A percentile compares a stretch with the other conserved stretches of the same genome.
These are phyloP conservation scores for Rhinopomastus cyanomelas DNA, from an alignment of 2,113 vertebrate genomes.

Conservation along the genomic window DNA sequence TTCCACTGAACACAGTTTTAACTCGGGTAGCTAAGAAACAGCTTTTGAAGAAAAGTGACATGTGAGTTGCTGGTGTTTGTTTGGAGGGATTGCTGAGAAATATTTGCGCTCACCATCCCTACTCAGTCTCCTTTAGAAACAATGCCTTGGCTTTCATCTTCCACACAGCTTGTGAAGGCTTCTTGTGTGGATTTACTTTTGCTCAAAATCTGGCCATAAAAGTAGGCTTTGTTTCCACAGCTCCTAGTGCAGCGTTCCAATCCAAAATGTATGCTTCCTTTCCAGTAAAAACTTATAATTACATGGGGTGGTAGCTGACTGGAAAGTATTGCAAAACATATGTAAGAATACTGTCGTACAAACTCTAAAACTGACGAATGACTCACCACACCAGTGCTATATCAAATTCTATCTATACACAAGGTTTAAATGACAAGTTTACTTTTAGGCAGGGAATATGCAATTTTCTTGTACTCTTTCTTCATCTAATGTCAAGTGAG, in stretches of 20 bases:
- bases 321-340: conserved; percentile 68
- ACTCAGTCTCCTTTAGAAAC: neutral
- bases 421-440: conserved; percentile 68
- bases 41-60: neutral
- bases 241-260: neutral
- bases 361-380: conserved; percentile 64
- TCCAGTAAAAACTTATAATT: conserved; percentile 56
- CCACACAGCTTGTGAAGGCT: neutral
- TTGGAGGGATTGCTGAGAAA: neutral
- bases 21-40: neutral
- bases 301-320: conserved; percentile 46
- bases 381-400: conserved; percentile 40
- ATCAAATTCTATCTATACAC: conserved; percentile 66
- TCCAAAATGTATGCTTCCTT: conserved; percentile 39
- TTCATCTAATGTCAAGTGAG: conserved; percentile 58
- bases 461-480: conserved; percentile 66
- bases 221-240: neutral
- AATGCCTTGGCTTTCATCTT: neutral
- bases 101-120: neutral
- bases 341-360: conserved; percentile 63
- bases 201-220: neutral
- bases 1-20: neutral
- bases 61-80: neutral
- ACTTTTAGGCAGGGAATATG: conserved; percentile 63
- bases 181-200: neutral